These are phyloP conservation scores for Diarsia mendica DNA, from an alignment of 2,888 invertebrate species.

Conservation along the genomic window DNA sequence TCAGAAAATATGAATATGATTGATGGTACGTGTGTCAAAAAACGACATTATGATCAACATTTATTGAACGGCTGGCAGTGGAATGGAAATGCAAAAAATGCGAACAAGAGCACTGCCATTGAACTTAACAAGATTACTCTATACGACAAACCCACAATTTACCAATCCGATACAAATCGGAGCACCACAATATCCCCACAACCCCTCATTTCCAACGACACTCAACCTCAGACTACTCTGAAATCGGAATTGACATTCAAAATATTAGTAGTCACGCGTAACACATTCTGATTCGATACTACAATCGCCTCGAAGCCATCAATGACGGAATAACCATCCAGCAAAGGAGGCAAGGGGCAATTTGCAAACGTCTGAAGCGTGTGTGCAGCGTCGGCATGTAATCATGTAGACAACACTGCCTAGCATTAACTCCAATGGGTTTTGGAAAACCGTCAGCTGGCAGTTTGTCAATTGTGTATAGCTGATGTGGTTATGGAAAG, in stretches of 20 bases:
- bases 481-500: slow-evolving; percentile 46
- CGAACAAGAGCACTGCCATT: not conserved
- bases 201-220: slow-evolving; percentile 55
- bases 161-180: slow-evolving; percentile 25
- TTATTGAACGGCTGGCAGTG: no score
- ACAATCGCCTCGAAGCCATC: slow-evolving; percentile 54
- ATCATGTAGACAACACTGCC: slow-evolving; percentile 66
- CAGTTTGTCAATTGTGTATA: slow-evolving; percentile 52
- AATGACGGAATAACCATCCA: slow-evolving; percentile 63
- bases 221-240: slow-evolving; percentile 43
- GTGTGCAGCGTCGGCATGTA: slow-evolving; percentile 65
- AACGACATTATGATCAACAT: no score
- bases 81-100: no score
- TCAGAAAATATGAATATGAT: no score
- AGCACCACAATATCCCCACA: slow-evolving; percentile 26
- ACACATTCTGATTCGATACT: slow-evolving; percentile 56
- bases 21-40: no score
- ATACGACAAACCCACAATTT: not conserved
- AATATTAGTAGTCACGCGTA: slow-evolving; percentile 60
- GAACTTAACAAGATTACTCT: slow-evolving; percentile 10
- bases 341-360: slow-evolving; percentile 67
- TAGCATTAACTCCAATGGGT: slow-evolving; percentile 66
- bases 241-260: slow-evolving; percentile 63
- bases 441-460: slow-evolving; percentile 73
- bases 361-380: slow-evolving; percentile 70